A percentile compares a stretch with the other conserved stretches of the same genome.
Evolutionary conservation across 2,113 vertebrate genomes (phyloP).

Genomic region (Sceloporus tristichus): DNA sequence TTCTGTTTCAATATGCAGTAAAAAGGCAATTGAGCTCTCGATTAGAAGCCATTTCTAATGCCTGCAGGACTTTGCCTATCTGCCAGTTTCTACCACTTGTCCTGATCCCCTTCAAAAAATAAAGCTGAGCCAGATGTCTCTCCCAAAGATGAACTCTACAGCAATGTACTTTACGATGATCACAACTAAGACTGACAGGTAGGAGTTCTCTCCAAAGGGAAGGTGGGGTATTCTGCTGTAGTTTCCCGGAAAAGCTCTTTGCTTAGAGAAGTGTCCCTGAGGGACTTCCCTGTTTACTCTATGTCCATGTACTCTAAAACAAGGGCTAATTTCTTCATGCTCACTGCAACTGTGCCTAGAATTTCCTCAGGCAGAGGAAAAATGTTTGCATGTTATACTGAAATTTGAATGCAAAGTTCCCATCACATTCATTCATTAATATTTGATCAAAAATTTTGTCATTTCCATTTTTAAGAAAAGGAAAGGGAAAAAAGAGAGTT

Average conservation of each 20-base stretch:
- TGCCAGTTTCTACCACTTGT: background rate
- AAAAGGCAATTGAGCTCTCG: background rate
- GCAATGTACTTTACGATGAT: no score
- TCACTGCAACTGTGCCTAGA: background rate
- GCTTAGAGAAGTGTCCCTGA: slow-evolving; percentile 25
- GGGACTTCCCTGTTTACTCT: slow-evolving; percentile 22
- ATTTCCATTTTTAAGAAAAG: slow-evolving; percentile 22
- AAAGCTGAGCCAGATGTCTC: background rate
- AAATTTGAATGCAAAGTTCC: slow-evolving; percentile 30
- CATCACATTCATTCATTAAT: slow-evolving; percentile 36
- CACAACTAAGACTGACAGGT: background rate
- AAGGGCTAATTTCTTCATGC: slow-evolving; percentile 23
- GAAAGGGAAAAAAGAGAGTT: background rate
- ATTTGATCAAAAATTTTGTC: slow-evolving; percentile 38
- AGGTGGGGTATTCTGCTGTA: background rate
- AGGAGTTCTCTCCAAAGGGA: background rate
- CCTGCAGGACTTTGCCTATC: background rate
- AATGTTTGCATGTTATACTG: background rate
- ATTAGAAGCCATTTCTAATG: background rate
- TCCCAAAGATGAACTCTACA: background rate
- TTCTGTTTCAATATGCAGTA: background rate
- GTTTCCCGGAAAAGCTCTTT: slow-evolving; percentile 23
- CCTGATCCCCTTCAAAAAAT: no score
- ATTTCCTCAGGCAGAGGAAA: slow-evolving; percentile 3
- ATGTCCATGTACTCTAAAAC: background rate